A percentile compares a stretch with the other conserved stretches of the same genome.
Evolutionary conservation across 1,140 invertebrate species (phyloP).

Genomic region (Bombus superbus): DNA sequence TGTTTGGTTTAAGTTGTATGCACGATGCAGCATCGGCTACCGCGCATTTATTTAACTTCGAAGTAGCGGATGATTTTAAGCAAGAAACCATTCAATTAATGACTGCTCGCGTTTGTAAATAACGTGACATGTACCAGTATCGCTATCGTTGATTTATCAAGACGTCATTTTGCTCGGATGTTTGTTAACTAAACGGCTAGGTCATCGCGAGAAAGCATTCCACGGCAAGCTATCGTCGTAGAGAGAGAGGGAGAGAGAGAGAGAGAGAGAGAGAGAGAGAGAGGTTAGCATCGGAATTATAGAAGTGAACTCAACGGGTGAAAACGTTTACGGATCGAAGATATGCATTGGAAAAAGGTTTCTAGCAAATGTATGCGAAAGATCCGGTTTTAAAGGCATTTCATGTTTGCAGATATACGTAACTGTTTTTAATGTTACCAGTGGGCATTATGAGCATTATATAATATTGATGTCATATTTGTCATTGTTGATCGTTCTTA

Average conservation of each 20-base stretch:
- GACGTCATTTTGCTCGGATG: conserved; percentile 25
- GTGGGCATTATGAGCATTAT: neutral
- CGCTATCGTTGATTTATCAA: conserved; percentile 47
- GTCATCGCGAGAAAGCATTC: neutral
- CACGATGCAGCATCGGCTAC: neutral
- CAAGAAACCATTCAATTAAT: neutral
- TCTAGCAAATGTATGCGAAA: neutral
- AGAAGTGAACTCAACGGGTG: neutral
- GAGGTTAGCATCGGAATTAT: neutral
- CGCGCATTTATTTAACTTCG: neutral
- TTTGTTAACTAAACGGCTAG: conserved; percentile 9
- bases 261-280: no score
- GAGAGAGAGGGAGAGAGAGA: neutral
- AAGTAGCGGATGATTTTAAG: neutral
- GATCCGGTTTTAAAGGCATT: neutral
- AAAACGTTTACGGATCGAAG: neutral
- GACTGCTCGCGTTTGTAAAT: conserved; percentile 11
- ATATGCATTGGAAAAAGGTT: neutral
- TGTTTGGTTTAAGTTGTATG: neutral
- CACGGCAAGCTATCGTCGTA: no score
- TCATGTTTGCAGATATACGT: neutral
- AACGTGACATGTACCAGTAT: neutral
- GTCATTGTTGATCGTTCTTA: conserved; percentile 4
- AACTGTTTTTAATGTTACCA: conserved; percentile 1
- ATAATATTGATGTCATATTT: neutral